A percentile compares a stretch with the other conserved stretches of the same genome.
These are phyloP conservation scores for Phycodurus eques DNA, from an alignment of 2,113 vertebrate species.

Conservation along the genomic window DNA sequence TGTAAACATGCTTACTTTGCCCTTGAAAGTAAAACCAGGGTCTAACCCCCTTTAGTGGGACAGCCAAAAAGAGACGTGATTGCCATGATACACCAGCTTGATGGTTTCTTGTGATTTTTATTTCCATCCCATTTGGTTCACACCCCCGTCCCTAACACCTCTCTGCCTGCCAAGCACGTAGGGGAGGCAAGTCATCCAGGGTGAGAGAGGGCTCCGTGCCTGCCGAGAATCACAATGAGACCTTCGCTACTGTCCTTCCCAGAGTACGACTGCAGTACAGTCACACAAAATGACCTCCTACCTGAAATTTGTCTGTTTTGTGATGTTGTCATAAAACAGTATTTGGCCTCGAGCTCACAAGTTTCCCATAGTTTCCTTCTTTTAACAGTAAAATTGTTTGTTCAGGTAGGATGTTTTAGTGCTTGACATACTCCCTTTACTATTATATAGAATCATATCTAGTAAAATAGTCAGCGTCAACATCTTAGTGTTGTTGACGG, in stretches of 20 bases:
- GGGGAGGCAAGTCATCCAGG: slow-evolving; percentile 61
- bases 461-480: neutral
- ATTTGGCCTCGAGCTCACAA: slow-evolving; percentile 4
- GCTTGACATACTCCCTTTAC: too few relatives aligned
- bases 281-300: slow-evolving; percentile 22
- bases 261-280: slow-evolving; percentile 40
- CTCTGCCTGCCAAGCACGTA: slow-evolving; percentile 69
- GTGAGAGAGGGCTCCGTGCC: slow-evolving; percentile 50
- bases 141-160: slow-evolving; percentile 30
- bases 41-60: slow-evolving; percentile 40
- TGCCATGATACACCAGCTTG: slow-evolving; percentile 53
- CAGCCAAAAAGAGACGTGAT: slow-evolving; percentile 46
- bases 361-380: neutral
- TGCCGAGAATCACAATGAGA: slow-evolving; percentile 74
- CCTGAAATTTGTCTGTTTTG: slow-evolving; percentile 1
- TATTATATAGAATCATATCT: neutral
- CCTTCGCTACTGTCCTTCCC: slow-evolving; percentile 46
- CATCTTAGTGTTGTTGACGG: too few relatives aligned
- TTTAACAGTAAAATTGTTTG: neutral
- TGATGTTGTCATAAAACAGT: slow-evolving; percentile 9
- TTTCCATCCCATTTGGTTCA: slow-evolving; percentile 67
- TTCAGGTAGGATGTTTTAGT: too few relatives aligned
- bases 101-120: slow-evolving; percentile 69
- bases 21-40: slow-evolving; percentile 20
- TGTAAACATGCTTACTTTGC: slow-evolving; percentile 19